Base-by-base conservation (phyloP, 2,888 invertebrate species). In the Entomobrya multifasciata region DNA sequence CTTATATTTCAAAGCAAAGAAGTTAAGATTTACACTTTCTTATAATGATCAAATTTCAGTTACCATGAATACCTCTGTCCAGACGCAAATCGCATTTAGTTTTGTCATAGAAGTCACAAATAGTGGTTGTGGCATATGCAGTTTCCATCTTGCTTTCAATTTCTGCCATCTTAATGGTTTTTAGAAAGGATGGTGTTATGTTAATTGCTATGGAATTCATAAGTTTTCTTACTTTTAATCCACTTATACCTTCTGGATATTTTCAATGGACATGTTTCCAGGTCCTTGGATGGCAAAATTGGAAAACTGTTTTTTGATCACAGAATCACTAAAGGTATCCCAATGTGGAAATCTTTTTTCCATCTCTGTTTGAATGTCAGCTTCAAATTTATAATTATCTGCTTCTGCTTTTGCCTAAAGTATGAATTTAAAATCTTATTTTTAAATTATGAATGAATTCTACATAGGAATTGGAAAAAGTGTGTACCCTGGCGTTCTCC, bases 271-370 rank as follows among this genome's bases (percentile, higher is more conserved):
- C 86, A 86, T 86, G 17, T 86, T 86, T 49, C 86, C 86, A 47
- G 86, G 86, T 20, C 86, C 86, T 55, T 86, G 79, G 25, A 86
- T 20, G 11, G 86, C 86, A 17, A 86, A 80, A 74, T 86, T 80
- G 0, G 79, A 70, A 55, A 86, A 86, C 74, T 74, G 72, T 62
- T 55, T n/a, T 47, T 65, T 62, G 0, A 86, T 5, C 2, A 72
- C 80, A 0, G 47, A 41, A 74, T 86, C 74, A 1, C 27, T 30
- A 44, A 78, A 86, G 27, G 17, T 44, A 15, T 80, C 76, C 86
- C 86, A 86, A 22, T 80, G 44, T 10, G 86, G 80, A 65, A 86
- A 86, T 65, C 65, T 47, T 20, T 67, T 36, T 8, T 41, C 55
- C 17, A 86, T 55, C 49, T 86, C 62, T 0, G 41, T 20, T 30